A percentile compares a stretch with the other conserved stretches of the same genome.
Conservation (phyloP, 2,113 vertebrate genomes). For the Cercopithecus mona region DNA sequence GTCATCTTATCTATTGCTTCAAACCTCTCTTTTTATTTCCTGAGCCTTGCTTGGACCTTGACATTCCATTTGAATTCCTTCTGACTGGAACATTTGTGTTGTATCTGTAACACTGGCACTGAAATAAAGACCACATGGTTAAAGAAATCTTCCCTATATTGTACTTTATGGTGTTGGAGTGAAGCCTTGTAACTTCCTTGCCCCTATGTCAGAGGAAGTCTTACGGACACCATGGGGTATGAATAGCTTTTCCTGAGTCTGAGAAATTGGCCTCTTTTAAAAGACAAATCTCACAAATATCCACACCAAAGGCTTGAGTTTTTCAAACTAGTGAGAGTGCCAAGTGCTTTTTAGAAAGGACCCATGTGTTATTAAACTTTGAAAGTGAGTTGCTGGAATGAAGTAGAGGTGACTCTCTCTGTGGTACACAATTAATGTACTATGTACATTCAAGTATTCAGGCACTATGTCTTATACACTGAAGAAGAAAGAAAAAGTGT, state of each 20-base stretch:
- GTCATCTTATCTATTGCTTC: slow-evolving; percentile 80
- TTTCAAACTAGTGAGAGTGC: slow-evolving; percentile 60
- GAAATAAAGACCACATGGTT: slow-evolving; percentile 88
- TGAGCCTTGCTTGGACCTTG: slow-evolving; percentile 84
- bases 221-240: slow-evolving; percentile 48
- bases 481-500: slow-evolving; percentile 43
- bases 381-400: slow-evolving; percentile 42
- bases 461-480: slow-evolving; percentile 27
- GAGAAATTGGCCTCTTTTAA: slow-evolving; percentile 59
- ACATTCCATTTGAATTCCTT: slow-evolving; percentile 86
- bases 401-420: slow-evolving; percentile 28
- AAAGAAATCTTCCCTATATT: slow-evolving; percentile 85
- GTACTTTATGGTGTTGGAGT: slow-evolving; percentile 79
- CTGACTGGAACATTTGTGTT: slow-evolving; percentile 89
- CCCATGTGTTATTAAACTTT: not conserved
- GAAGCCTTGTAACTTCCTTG: slow-evolving; percentile 79
- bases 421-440: slow-evolving; percentile 55
- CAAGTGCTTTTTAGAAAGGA: slow-evolving; percentile 64
- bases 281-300: slow-evolving; percentile 51
- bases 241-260: slow-evolving; percentile 56
- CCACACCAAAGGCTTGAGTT: slow-evolving; percentile 62
- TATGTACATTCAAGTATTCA: slow-evolving; percentile 54
- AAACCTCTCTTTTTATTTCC: slow-evolving; percentile 82
- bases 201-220: slow-evolving; percentile 61
- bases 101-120: slow-evolving; percentile 90